Conservation (phyloP, 2,797 vertebrate genomes). For the Schizopygopsis pylzovi region DNA sequence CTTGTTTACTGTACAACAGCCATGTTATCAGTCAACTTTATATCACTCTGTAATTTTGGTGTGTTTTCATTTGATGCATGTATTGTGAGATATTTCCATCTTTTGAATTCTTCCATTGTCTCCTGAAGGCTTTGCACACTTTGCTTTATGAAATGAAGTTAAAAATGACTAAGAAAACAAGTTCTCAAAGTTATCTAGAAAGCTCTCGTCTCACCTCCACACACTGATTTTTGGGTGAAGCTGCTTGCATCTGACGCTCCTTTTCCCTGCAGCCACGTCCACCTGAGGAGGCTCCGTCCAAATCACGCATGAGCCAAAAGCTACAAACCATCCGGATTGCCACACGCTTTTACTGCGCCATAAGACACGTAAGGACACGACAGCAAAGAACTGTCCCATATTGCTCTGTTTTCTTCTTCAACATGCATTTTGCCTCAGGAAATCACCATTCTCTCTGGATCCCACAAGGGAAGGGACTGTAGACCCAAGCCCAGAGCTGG, state of each 20-base stretch:
- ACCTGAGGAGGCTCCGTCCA: constrained; percentile 65
- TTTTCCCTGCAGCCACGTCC: constrained; percentile 65
- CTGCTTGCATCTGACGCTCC: constrained; percentile 61
- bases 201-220: constrained; percentile 35
- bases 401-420: constrained; percentile 43
- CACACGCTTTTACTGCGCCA: constrained; percentile 72
- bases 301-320: constrained; percentile 71
- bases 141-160: not conserved
- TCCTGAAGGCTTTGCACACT: not conserved
- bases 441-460: constrained; percentile 33
- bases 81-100: constrained; percentile 19
- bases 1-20: constrained; percentile 7
- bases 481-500: constrained; percentile 13
- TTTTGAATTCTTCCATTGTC: constrained; percentile 12
- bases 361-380: constrained; percentile 69
- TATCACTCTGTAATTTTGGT: constrained; percentile 14
- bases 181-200: constrained; percentile 3
- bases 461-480: constrained; percentile 10
- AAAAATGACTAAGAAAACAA: not conserved
- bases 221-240: constrained; percentile 39
- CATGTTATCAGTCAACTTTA: not conserved
- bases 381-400: constrained; percentile 50
- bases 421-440: constrained; percentile 49
- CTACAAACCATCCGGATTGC: constrained; percentile 71
- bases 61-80: constrained; percentile 26